A percentile compares a stretch with the other conserved stretches of the same genome.
Evolutionary conservation across 2,888 invertebrate species (phyloP).

Genomic region (Leptinotarsa peninsularis): DNA sequence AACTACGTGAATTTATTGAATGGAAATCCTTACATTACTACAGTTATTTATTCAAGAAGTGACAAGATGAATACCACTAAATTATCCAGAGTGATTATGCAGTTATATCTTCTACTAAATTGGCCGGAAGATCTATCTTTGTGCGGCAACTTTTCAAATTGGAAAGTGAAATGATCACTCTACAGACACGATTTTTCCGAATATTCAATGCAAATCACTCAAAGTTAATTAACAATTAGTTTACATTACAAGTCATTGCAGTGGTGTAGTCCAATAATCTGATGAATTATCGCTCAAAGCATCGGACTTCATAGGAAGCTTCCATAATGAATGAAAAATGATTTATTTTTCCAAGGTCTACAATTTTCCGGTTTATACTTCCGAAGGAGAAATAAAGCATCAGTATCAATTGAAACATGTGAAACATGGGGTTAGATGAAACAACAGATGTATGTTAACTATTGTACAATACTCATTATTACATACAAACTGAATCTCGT

Average conservation of each 20-base stretch:
- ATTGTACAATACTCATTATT: too few relatives aligned
- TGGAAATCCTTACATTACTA: not conserved
- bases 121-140: slow-evolving; percentile 9
- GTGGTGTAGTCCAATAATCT: not conserved
- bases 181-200: slow-evolving; percentile 39
- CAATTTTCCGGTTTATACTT: too few relatives aligned
- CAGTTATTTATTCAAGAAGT: slow-evolving; percentile 29
- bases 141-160: slow-evolving; percentile 41
- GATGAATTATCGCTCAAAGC: not conserved
- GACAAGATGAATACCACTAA: slow-evolving; percentile 35
- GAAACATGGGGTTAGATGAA: too few relatives aligned
- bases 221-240: slow-evolving; percentile 37
- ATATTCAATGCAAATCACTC: slow-evolving; percentile 44
- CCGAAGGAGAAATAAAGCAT: too few relatives aligned
- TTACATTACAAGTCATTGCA: slow-evolving; percentile 19
- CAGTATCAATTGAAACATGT: too few relatives aligned
- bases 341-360: too few relatives aligned
- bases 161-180: slow-evolving; percentile 45
- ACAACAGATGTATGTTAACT: too few relatives aligned
- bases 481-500: too few relatives aligned
- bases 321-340: not conserved
- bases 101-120: slow-evolving; percentile 24
- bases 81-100: slow-evolving; percentile 42
- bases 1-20: not conserved
- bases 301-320: not conserved